Evolutionary conservation across 2,888 invertebrate species (phyloP), one percentile per base, ranked within the genome.

Genomic region (Bombylius major): DNA sequence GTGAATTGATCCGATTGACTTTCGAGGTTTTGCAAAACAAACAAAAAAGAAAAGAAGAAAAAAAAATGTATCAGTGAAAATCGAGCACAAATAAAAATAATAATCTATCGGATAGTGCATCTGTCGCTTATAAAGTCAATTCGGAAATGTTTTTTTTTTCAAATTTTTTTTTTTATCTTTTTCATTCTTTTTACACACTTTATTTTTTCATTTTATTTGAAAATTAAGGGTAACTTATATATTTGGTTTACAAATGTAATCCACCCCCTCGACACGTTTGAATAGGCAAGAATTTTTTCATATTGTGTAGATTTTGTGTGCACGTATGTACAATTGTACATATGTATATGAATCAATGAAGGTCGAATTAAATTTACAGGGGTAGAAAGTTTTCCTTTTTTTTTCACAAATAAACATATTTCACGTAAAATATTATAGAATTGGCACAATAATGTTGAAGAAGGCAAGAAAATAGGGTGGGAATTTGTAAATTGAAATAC

Each of bases 181-280:
- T 6, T 32, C 11, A 11, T 32, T 47, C 31, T 31, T 8, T 31
- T 47, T 47, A 31, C 23, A 47, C 23, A 23, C 23, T 23, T 23
- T 23, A 23, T 23, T 47, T 47, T 47, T 42, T 11, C 12, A 47
- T 31, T 31, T n/a, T n/a, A 36, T 36, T 9, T 23, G 23, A 23
- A 42, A 42, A 11, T 55, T 44, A 46, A 50, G 55, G 57, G 52
- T 52, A 44, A 50, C 54, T 50, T 55, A 46, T 55, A 46, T 45
- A 47, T 47, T 44, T 51, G 52, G 46, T 54, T 51, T 54, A 48
- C 23, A 39, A 54, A 47, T 58, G 51, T 56, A 58, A 56, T 58
- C 59, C 59, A 58, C 59, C 58, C 59, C 52, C 58, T 59, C 54
- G 54, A 50, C 47, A 45, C 44, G 50, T 47, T 33, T 34, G 8